Percentiles rank a stretch among this genome's conserved stretches.
These are phyloP conservation scores for Hiodon tergisus DNA, from an alignment of 2,113 vertebrate species.

Conservation along the genomic window DNA sequence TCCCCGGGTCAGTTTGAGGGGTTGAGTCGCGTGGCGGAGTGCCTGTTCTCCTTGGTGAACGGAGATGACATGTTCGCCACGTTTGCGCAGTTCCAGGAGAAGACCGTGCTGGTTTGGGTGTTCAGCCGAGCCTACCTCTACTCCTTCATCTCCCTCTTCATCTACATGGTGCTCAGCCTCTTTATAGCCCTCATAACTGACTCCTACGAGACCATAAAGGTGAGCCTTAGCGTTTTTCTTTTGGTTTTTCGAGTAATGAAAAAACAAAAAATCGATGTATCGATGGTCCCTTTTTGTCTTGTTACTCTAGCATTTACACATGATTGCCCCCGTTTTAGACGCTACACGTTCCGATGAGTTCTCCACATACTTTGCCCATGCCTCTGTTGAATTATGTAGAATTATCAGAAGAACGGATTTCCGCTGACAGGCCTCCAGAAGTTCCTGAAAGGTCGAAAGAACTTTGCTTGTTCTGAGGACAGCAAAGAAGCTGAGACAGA, in stretches of 20 bases:
- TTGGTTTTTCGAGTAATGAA: no score
- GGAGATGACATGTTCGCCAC: constrained; percentile 99
- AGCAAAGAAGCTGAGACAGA: constrained; percentile 31
- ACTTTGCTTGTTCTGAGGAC: constrained; percentile 42
- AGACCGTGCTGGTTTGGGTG: constrained; percentile 83
- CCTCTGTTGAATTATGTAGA: constrained; percentile 52
- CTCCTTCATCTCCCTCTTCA: constrained; percentile 94
- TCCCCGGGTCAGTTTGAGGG: constrained; percentile 77
- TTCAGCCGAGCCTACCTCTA: constrained; percentile 91
- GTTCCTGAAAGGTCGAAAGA: constrained; percentile 71
- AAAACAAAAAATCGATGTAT: no score
- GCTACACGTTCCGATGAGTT: no score
- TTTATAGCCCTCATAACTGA: constrained; percentile 97
- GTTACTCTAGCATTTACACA: no score
- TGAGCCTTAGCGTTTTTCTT: constrained; percentile 32
- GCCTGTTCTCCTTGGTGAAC: constrained; percentile 91
- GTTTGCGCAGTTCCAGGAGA: constrained; percentile 87
- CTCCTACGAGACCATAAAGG: constrained; percentile 95
- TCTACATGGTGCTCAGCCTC: constrained; percentile 97
- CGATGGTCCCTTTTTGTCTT: no score
- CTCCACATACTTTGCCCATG: no score
- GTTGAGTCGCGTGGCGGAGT: constrained; percentile 86
- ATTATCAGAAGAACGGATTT: constrained; percentile 64
- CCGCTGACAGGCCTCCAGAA: constrained; percentile 82
- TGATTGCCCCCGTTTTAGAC: no score